phyloP scores from a whole-genome alignment of 2,888 invertebrate genomes.

The Platycnemis pennipes region DNA sequence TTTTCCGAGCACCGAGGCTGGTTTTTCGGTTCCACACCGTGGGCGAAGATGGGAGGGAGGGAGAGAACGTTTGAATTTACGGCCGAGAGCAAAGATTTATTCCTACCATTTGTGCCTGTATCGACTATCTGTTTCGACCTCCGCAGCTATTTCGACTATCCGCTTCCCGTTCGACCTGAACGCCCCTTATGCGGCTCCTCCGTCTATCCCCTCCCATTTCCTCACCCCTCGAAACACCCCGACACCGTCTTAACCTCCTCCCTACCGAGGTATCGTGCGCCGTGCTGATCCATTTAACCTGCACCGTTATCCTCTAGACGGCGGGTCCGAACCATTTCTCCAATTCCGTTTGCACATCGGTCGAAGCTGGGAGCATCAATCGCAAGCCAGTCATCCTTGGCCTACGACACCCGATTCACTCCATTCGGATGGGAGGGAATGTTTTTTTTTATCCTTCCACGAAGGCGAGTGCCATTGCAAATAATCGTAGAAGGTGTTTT shows the following conservation, averaged over 20 bases:
- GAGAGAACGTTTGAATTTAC: slow-evolving; percentile 55
- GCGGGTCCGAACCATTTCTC: too few relatives aligned
- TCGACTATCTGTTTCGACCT: slow-evolving; percentile 67
- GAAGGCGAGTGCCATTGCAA: too few relatives aligned
- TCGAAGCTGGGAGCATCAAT: too few relatives aligned
- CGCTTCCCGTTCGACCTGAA: not conserved
- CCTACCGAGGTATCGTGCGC: not conserved
- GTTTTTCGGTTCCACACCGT: not conserved
- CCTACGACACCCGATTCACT: too few relatives aligned
- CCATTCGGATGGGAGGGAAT: too few relatives aligned
- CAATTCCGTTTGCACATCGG: too few relatives aligned
- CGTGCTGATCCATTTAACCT: not conserved
- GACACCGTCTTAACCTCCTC: too few relatives aligned
- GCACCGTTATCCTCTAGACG: not conserved
- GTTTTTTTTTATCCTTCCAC: too few relatives aligned
- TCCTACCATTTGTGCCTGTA: slow-evolving; percentile 57
- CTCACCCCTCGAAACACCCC: not conserved
- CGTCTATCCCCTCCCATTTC: not conserved
- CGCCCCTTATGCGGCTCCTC: too few relatives aligned
- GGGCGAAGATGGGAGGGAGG: not conserved
- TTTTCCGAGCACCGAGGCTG: not conserved
- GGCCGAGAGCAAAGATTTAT: slow-evolving; percentile 36
- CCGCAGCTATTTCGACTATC: not conserved
- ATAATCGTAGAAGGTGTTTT: too few relatives aligned
- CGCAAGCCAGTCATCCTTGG: too few relatives aligned